Percentiles rank a stretch among this genome's conserved stretches.
Conservation (phyloP, 2,888 invertebrate genomes). For the Drosophila ezoana region DNA sequence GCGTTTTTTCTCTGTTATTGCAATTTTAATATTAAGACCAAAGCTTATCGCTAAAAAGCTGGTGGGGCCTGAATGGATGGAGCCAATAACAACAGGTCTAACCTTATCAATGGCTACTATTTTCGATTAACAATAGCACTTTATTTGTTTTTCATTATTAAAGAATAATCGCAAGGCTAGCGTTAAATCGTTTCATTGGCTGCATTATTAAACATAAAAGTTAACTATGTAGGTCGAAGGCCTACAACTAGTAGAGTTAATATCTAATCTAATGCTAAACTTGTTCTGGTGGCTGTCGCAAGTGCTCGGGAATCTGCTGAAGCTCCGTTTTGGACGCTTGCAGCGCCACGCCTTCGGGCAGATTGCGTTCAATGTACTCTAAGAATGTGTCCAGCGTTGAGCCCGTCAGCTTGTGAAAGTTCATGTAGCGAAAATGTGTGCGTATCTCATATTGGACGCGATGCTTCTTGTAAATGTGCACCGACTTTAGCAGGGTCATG, state of each 20-base stretch:
- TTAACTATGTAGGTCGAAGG: slow-evolving; percentile 6
- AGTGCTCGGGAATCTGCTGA: slow-evolving; percentile 86
- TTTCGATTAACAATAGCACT: slow-evolving; percentile 36
- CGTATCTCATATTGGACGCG: slow-evolving; percentile 97
- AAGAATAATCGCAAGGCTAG: slow-evolving; percentile 44
- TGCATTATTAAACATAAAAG: background rate
- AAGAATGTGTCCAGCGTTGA: slow-evolving; percentile 98
- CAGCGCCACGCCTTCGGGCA: slow-evolving; percentile 98
- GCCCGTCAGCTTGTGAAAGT: slow-evolving; percentile 94
- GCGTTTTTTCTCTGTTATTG: background rate
- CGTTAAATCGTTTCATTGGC: slow-evolving; percentile 7
- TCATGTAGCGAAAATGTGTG: slow-evolving; percentile 94
- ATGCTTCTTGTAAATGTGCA: slow-evolving; percentile 96
- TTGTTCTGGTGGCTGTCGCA: slow-evolving; percentile 85
- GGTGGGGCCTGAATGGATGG: slow-evolving; percentile 20
- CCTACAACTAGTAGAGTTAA: slow-evolving; percentile 18
- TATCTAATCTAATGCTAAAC: slow-evolving; percentile 49
- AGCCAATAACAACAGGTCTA: slow-evolving; percentile 17
- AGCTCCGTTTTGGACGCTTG: slow-evolving; percentile 93
- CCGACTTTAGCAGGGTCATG: slow-evolving; percentile 93
- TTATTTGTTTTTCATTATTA: slow-evolving; percentile 35
- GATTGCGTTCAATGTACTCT: slow-evolving; percentile 97
- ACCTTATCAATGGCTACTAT: slow-evolving; percentile 35
- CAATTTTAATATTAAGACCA: slow-evolving; percentile 22
- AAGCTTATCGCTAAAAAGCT: slow-evolving; percentile 51